These are phyloP conservation scores for Apogon talboti DNA, from an alignment of 2,797 vertebrate genomes.

Conservation along the genomic window DNA sequence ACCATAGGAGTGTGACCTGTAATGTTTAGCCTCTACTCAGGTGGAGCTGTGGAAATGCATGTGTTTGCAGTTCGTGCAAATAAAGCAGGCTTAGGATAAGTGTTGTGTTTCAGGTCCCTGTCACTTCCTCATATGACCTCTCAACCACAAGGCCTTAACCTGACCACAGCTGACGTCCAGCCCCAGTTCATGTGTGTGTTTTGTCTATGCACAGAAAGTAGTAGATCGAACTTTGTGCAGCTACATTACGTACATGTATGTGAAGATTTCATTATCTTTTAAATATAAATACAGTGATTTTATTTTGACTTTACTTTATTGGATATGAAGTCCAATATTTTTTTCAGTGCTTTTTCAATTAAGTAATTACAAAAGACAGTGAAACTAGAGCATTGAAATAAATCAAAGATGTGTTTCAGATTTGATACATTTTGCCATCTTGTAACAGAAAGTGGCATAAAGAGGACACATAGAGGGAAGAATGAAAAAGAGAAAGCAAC, in stretches of 20 bases:
- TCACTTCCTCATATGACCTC: slow-evolving; percentile 5
- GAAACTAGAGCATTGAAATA: too few species aligned
- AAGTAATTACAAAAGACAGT: too few species aligned
- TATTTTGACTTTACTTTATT: too few species aligned
- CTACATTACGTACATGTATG: too few species aligned
- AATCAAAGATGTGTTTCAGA: slow-evolving; percentile 12
- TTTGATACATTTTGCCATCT: slow-evolving; percentile 25
- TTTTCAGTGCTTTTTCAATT: too few species aligned
- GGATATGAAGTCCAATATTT: too few species aligned
- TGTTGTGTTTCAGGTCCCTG: neutral
- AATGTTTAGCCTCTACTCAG: neutral
- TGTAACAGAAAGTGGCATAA: slow-evolving; percentile 33
- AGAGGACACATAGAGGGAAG: slow-evolving; percentile 37
- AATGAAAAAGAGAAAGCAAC: slow-evolving; percentile 50
- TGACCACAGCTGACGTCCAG: slow-evolving; percentile 1
- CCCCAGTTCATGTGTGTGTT: neutral
- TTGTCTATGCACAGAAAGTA: neutral
- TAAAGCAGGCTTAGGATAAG: neutral
- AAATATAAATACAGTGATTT: too few species aligned
- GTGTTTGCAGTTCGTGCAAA: neutral
- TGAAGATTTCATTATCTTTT: too few species aligned
- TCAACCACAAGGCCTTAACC: slow-evolving; percentile 11
- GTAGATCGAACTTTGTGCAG: too few species aligned
- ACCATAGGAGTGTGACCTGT: neutral
- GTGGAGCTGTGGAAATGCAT: neutral